Evolutionary conservation across 2,888 invertebrate genomes (phyloP).

Genomic region (Merodon equestris): DNA sequence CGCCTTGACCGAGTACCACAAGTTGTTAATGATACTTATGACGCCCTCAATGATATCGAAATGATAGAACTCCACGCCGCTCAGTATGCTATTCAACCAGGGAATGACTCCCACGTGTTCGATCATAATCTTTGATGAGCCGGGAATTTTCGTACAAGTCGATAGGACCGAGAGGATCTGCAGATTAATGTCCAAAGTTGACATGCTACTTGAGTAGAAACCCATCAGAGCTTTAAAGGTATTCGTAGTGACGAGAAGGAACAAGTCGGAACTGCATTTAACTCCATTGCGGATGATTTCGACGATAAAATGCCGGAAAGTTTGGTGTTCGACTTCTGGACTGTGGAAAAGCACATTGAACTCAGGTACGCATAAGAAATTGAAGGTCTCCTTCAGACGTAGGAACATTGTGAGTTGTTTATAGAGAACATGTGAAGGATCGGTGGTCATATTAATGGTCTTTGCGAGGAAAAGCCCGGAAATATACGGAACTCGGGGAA

Average conservation of each 20-base stretch:
- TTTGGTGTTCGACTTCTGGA: conserved; percentile 84
- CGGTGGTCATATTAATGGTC: conserved; percentile 83
- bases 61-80: conserved; percentile 76
- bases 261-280: conserved; percentile 86
- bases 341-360: conserved; percentile 91
- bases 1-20: conserved; percentile 76
- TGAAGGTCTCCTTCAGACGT: conserved; percentile 87
- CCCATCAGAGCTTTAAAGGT: conserved; percentile 88
- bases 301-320: conserved; percentile 88
- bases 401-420: conserved; percentile 88
- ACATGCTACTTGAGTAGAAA: conserved; percentile 83
- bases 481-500: conserved; percentile 76
- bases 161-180: conserved; percentile 84
- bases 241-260: conserved; percentile 85
- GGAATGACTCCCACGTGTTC: conserved; percentile 85
- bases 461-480: conserved; percentile 76
- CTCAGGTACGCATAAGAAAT: conserved; percentile 91
- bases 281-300: conserved; percentile 88
- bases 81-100: conserved; percentile 82
- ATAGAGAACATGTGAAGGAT: conserved; percentile 88
- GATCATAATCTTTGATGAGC: conserved; percentile 83
- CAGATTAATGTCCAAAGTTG: conserved; percentile 83
- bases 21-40: conserved; percentile 76
- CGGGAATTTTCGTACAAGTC: conserved; percentile 83
- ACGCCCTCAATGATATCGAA: conserved; percentile 78